Evolutionary conservation across 35 echinoderm and acorn worm genomes (phyloP).

Genomic region (Patiria miniata): DNA sequence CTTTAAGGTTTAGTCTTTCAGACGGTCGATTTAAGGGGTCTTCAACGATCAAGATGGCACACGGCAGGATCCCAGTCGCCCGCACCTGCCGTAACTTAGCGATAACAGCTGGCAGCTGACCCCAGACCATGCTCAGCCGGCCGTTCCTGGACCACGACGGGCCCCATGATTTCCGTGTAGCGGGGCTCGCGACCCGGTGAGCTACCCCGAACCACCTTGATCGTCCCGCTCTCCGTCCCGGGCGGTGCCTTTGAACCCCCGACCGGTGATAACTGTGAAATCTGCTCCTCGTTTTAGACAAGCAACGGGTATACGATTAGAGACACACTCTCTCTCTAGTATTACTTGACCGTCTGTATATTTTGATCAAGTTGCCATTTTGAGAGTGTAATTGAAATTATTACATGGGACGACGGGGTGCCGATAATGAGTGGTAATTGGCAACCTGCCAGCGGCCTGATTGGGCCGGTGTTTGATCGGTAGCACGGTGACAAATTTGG

Average conservation of each 20-base stretch:
- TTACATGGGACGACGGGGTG: slow-evolving; percentile 8
- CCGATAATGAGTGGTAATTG: slow-evolving; percentile 14
- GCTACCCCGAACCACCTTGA: slow-evolving; percentile 8
- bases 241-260: slow-evolving; percentile 4
- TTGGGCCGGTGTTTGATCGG: not conserved
- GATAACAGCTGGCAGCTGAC: not conserved
- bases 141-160: not conserved
- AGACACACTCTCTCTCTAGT: too few species aligned
- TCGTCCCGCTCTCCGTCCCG: not conserved
- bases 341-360: too few species aligned
- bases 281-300: not conserved
- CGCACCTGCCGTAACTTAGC: slow-evolving; percentile 8
- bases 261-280: not conserved
- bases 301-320: not conserved
- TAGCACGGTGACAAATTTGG: slow-evolving; percentile 14
- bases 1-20: too few species aligned
- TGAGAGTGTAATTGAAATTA: slow-evolving; percentile 20
- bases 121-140: not conserved
- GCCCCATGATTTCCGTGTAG: not conserved
- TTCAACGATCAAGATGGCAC: not conserved
- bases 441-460: slow-evolving; percentile 1
- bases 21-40: too few species aligned
- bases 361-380: not conserved
- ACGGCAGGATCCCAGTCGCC: slow-evolving; percentile 2
- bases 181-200: slow-evolving; percentile 9